Base-by-base conservation (phyloP, 2,797 vertebrate species). In the Hozukius guyotensis region DNA sequence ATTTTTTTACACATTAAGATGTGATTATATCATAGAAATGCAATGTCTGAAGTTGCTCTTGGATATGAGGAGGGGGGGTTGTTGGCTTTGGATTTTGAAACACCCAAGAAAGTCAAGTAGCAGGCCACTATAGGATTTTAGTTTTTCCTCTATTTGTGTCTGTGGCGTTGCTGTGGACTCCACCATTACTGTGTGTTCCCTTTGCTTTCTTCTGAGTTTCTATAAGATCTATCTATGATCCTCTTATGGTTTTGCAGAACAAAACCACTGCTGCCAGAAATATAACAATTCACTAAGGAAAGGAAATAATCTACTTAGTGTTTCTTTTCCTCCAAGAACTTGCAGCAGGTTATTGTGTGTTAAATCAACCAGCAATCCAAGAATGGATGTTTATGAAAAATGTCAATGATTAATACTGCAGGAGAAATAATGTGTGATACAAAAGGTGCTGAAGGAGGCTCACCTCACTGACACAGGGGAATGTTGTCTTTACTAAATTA, bases 1-100 rank as follows among this genome's bases (percentile, higher is more conserved):
- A 7, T 38, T 68, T 77, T 73, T 13, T 59, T 71, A 73, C 72
- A 77, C 55, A 70, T 78, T 57, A 53, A 61, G 46, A 75, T 32
- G 29, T 29, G 27, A 77, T 84, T 76, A 53, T 68, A 52, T 72
- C 49, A 69, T 8, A 6, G 24, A 49, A 46, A 77, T 65, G 60
- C 6, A 63, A 62, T 32, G 52, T 72, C 8, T 36, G 27, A 38
- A 70, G 55, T 49, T 66, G 49, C 42, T 75, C 31, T 59, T 60
- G 25, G 38, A 82, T 64, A 14, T 65, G 57, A 69, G 34, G 49
- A 56, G 24, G 31, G 61, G 49, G 6, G 8, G n/a, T 8, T 38
- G 20, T 27, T 59, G 29, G 31, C 8, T 60, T 57, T 32, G 32
- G 32, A 63, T 72, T 16, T 22, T 66, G 22, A 75, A 38, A 63